phyloP scores from a whole-genome alignment of 2,888 invertebrate genomes.

The Balanococcus diminutus region DNA sequence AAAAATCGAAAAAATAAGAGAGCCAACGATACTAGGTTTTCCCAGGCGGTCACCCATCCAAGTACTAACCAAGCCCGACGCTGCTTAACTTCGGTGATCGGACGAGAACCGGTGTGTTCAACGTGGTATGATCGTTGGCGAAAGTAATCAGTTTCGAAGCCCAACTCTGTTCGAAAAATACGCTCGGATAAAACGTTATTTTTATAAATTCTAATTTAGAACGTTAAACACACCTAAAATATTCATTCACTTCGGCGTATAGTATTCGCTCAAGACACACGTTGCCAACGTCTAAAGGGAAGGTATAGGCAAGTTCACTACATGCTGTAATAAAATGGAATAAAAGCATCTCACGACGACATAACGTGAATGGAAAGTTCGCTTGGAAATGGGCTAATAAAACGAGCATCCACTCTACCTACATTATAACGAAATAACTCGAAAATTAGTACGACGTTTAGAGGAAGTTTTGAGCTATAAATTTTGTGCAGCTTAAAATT shows the following conservation, averaged over 20 bases:
- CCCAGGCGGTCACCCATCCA: slow-evolving; percentile 41
- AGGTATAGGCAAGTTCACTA: not conserved
- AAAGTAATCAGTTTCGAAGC: not conserved
- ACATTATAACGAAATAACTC: slow-evolving; percentile 33
- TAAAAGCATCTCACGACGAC: not conserved
- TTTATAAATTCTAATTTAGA: too few species aligned
- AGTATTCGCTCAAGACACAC: not conserved
- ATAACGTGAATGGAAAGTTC: slow-evolving; percentile 4
- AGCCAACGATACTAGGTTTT: slow-evolving; percentile 1
- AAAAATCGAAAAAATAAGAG: not conserved
- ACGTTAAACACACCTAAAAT: not conserved
- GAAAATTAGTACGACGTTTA: slow-evolving; percentile 37
- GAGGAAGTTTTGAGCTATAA: slow-evolving; percentile 37
- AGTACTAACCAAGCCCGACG: slow-evolving; percentile 33
- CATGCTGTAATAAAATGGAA: not conserved
- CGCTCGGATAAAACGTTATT: too few species aligned
- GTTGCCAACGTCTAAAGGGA: not conserved
- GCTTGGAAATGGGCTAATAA: slow-evolving; percentile 28
- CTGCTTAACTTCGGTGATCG: slow-evolving; percentile 40
- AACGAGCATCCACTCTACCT: slow-evolving; percentile 17
- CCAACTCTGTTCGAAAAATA: too few species aligned
- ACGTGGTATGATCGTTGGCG: slow-evolving; percentile 14
- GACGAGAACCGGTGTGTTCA: slow-evolving; percentile 35
- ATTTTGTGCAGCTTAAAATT: slow-evolving; percentile 27
- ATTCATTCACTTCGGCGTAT: not conserved